These are phyloP conservation scores for Merluccius polli DNA, from an alignment of 2,797 vertebrate genomes.

Conservation along the genomic window DNA sequence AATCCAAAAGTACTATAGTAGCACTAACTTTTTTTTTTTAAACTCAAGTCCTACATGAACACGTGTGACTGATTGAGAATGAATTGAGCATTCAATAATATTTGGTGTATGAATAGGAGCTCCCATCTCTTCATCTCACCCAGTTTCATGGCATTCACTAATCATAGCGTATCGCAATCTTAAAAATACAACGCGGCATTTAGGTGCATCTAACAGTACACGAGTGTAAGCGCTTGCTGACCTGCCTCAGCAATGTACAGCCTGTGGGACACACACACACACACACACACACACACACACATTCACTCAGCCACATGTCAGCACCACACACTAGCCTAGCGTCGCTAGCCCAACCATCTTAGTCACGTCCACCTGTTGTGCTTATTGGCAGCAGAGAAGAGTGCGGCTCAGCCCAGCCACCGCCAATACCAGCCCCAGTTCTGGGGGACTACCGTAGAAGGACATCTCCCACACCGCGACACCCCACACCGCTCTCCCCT, in stretches of 20 bases:
- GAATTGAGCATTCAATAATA: not conserved
- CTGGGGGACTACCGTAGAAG: constrained; percentile 60
- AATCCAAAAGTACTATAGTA: not conserved
- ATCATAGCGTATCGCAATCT: not conserved
- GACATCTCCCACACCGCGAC: constrained; percentile 46
- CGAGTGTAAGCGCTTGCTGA: constrained; percentile 36
- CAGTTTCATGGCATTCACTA: not conserved
- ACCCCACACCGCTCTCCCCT: constrained; percentile 33
- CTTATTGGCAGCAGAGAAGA: constrained; percentile 11
- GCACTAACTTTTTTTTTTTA: not conserved
- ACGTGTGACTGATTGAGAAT: not conserved
- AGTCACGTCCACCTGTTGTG: constrained; percentile 67
- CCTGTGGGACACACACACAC: constrained; percentile 18
- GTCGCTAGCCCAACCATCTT: constrained; percentile 55
- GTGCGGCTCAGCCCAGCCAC: constrained; percentile 25
- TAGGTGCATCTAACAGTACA: not conserved
- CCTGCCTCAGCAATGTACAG: constrained; percentile 57
- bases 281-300: constrained; percentile 27
- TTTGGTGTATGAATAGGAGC: not conserved
- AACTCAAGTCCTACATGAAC: not conserved
- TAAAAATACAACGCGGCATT: not conserved
- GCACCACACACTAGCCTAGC: constrained; percentile 21
- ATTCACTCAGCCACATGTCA: constrained; percentile 10
- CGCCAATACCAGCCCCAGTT: constrained; percentile 44
- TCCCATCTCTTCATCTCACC: not conserved